Conservation (phyloP, 1,140 invertebrate genomes). For the Panagrolaimus sp. region DNA sequence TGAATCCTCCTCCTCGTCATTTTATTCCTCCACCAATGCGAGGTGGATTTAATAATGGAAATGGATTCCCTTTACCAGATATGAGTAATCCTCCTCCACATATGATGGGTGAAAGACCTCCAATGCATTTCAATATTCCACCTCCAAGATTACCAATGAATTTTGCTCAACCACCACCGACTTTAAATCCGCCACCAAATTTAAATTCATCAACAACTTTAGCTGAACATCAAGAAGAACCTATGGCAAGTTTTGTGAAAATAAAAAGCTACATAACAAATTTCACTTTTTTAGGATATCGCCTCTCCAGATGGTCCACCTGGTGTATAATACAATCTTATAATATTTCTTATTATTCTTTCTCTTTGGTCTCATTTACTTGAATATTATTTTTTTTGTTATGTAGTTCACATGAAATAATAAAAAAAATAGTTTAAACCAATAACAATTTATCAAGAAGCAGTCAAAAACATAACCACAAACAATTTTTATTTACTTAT, state of each 20-base stretch:
- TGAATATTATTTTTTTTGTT: background rate
- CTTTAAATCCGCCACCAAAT: too few relatives aligned
- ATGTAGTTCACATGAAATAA: background rate
- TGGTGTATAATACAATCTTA: background rate
- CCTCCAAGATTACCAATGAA: background rate
- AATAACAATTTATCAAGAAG: slow-evolving; percentile 11
- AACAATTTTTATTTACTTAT: slow-evolving; percentile 17
- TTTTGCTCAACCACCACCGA: background rate
- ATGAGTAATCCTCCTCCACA: background rate
- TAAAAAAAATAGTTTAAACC: background rate
- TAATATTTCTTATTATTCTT: background rate
- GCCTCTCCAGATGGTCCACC: slow-evolving; percentile 1
- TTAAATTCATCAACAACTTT: too few relatives aligned
- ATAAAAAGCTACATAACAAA: too few relatives aligned
- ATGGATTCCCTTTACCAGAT: background rate
- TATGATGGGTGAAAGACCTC: background rate
- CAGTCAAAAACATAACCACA: slow-evolving; percentile 19
- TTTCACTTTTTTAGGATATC: background rate
- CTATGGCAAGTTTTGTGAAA: too few relatives aligned
- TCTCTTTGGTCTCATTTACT: slow-evolving; percentile 6
- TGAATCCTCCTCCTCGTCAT: background rate
- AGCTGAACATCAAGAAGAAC: too few relatives aligned
- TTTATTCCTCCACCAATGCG: background rate
- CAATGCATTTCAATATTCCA: background rate
- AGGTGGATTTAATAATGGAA: too few relatives aligned